Conservation (phyloP, 2,888 invertebrate genomes). For the Fragum whitleyi region DNA sequence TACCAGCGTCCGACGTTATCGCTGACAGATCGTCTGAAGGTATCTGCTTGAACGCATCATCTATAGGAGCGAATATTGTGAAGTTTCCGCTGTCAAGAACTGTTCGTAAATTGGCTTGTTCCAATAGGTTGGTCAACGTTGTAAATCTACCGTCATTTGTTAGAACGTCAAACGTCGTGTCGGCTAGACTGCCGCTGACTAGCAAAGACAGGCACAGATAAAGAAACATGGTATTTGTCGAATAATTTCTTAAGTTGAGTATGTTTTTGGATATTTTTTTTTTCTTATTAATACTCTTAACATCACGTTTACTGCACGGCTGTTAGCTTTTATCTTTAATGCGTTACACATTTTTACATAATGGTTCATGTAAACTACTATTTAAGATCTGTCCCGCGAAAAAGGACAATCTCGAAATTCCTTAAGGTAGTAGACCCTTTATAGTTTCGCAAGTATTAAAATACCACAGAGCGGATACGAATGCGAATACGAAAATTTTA, state of each 20-base stretch:
- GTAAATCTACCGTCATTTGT: neutral
- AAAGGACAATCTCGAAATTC: too few species aligned
- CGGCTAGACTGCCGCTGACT: neutral
- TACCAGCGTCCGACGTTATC: slow-evolving; percentile 33
- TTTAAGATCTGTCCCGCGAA: too few species aligned
- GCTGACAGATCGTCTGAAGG: neutral
- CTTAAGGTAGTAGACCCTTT: too few species aligned
- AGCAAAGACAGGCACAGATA: neutral
- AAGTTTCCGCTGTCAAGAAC: slow-evolving; percentile 5
- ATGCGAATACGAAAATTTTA: too few species aligned
- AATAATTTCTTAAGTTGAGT: neutral
- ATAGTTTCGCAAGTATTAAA: too few species aligned
- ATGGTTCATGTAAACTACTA: too few species aligned
- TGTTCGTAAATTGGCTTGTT: neutral
- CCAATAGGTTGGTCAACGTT: neutral
- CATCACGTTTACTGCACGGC: too few species aligned
- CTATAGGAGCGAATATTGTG: slow-evolving; percentile 14
- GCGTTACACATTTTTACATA: too few species aligned
- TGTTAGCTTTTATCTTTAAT: too few species aligned
- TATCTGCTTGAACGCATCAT: slow-evolving; percentile 5
- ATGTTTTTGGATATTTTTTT: too few species aligned
- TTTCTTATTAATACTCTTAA: too few species aligned
- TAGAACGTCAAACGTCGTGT: neutral
- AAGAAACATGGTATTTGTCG: neutral
- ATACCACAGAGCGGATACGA: too few species aligned